These are phyloP conservation scores for Microcebus griseorufus DNA, from an alignment of 2,113 vertebrate genomes.

Conservation along the genomic window DNA sequence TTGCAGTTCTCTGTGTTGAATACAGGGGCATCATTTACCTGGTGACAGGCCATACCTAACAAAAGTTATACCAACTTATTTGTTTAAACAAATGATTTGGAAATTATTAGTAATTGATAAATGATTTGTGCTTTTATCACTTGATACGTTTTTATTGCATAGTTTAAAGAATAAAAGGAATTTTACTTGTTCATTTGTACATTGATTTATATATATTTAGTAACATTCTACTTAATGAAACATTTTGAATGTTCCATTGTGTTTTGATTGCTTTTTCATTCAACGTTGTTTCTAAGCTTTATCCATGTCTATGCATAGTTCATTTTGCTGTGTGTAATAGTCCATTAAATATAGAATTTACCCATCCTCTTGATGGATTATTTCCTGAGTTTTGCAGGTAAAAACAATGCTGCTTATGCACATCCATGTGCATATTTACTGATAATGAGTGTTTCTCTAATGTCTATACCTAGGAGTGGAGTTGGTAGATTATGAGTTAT, in stretches of 20 bases:
- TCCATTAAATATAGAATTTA: not conserved
- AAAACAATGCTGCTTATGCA: not conserved
- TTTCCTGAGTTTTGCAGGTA: not conserved
- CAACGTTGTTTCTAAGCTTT: not conserved
- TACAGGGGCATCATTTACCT: not conserved
- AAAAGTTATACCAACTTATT: not conserved
- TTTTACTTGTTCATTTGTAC: not conserved
- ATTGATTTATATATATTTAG: not conserved
- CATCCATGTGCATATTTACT: not conserved
- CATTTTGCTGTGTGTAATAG: not conserved
- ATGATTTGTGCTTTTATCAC: not conserved
- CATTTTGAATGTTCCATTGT: not conserved
- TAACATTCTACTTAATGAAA: not conserved
- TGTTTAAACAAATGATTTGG: not conserved
- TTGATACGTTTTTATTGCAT: not conserved
- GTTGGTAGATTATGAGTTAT: not conserved
- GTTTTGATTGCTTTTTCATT: constrained; percentile 27
- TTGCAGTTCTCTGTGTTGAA: not conserved
- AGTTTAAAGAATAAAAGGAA: not conserved
- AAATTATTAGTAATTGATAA: not conserved
- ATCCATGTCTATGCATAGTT: not conserved
- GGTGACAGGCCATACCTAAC: not conserved
- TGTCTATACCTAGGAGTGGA: not conserved
- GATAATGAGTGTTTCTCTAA: not conserved
- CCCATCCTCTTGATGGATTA: not conserved